Evolutionary conservation across 2,888 invertebrate genomes (phyloP).

Genomic region (Ophion slaviceki): DNA sequence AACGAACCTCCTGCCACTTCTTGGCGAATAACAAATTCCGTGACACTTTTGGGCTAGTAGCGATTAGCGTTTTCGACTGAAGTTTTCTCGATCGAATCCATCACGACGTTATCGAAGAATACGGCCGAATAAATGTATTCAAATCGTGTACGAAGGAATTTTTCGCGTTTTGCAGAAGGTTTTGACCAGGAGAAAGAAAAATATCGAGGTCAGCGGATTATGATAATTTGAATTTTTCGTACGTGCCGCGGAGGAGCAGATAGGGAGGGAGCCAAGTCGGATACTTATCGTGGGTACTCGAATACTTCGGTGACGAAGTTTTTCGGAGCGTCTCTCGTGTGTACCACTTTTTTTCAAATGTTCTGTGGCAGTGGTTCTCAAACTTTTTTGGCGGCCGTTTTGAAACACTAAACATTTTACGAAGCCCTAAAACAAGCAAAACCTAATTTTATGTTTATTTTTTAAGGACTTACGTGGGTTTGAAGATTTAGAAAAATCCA

Average conservation of each 20-base stretch:
- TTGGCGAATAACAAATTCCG: too few relatives aligned
- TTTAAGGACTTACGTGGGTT: too few relatives aligned
- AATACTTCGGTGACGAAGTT: background rate
- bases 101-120: background rate
- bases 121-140: background rate
- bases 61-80: too few relatives aligned
- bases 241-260: background rate
- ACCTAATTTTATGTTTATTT: too few relatives aligned
- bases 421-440: too few relatives aligned
- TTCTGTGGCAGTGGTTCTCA: too few relatives aligned
- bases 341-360: background rate
- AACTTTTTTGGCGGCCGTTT: too few relatives aligned
- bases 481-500: too few relatives aligned
- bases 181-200: background rate
- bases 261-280: background rate
- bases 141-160: background rate
- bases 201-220: background rate
- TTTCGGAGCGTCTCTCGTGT: conserved; percentile 11
- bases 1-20: too few relatives aligned
- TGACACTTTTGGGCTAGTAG: too few relatives aligned
- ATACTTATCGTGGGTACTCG: background rate
- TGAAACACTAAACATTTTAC: too few relatives aligned
- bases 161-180: background rate
- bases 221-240: conserved; percentile 12
- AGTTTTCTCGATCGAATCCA: background rate